Conservation (phyloP, 2,888 invertebrate genomes). For the Neoascia interrupta region DNA sequence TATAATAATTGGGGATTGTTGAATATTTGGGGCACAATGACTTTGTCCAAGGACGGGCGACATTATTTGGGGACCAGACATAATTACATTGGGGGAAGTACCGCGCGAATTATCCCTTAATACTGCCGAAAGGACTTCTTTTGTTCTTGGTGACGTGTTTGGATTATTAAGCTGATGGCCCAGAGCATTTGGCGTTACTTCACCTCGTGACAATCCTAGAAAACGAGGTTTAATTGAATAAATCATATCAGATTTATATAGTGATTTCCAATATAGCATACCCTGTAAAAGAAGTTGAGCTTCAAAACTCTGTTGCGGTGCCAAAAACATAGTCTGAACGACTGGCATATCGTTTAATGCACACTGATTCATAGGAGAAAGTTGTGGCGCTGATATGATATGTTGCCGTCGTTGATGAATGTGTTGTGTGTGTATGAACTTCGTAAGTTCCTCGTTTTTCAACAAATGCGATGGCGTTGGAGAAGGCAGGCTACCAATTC, state of each 20-base stretch:
- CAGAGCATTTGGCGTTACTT: conserved; percentile 87
- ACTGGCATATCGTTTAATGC: conserved; percentile 37
- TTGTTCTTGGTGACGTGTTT: conserved; percentile 70
- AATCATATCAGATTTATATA: not conserved
- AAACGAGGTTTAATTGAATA: too few species aligned
- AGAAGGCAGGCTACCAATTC: conserved; percentile 38
- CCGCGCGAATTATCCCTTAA: conserved; percentile 72
- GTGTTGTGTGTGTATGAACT: conserved; percentile 68
- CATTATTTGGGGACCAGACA: conserved; percentile 53
- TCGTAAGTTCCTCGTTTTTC: conserved; percentile 72
- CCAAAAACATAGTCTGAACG: conserved; percentile 68
- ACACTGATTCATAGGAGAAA: conserved; percentile 50
- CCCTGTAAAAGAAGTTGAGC: conserved; percentile 89
- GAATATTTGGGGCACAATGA: conserved; percentile 49
- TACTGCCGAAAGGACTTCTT: conserved; percentile 73
- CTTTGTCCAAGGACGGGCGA: conserved; percentile 60
- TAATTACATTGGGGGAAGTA: conserved; percentile 61
- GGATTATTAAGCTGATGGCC: conserved; percentile 87
- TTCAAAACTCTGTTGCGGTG: conserved; percentile 79
- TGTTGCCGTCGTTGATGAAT: conserved; percentile 69
- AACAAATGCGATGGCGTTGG: conserved; percentile 41
- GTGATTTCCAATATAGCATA: too few species aligned
- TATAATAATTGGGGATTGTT: conserved; percentile 47
- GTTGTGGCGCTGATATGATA: conserved; percentile 57
- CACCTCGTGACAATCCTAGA: conserved; percentile 87